These are phyloP conservation scores for Drosophila diplacantha DNA, from an alignment of 2,888 invertebrate species.

Conservation along the genomic window DNA sequence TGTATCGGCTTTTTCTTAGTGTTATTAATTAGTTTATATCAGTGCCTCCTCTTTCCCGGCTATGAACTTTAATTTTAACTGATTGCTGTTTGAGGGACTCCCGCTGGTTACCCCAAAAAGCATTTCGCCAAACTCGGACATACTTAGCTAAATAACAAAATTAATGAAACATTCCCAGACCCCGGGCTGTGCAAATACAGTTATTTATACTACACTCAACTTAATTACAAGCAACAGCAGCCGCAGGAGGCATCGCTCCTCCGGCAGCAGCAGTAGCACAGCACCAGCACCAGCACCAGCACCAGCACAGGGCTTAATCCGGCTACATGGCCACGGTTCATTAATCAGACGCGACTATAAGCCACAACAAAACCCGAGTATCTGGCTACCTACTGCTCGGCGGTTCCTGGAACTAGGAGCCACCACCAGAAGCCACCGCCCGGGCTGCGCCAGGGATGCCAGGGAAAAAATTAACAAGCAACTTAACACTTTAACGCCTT, in stretches of 20 bases:
- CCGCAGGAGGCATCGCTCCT: constrained; percentile 44
- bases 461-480: constrained; percentile 70
- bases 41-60: background rate
- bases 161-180: constrained; percentile 66
- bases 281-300: constrained; percentile 17
- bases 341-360: constrained; percentile 69
- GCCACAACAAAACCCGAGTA: constrained; percentile 63
- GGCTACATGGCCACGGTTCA: constrained; percentile 68
- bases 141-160: constrained; percentile 68
- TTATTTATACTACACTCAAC: constrained; percentile 71
- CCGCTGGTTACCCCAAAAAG: constrained; percentile 15
- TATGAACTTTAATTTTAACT: constrained; percentile 14
- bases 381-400: constrained; percentile 27
- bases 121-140: constrained; percentile 55
- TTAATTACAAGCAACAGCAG: constrained; percentile 62
- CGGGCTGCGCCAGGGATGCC: constrained; percentile 17
- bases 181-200: constrained; percentile 55
- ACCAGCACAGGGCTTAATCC: constrained; percentile 56
- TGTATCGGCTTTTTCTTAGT: background rate
- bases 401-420: constrained; percentile 20
- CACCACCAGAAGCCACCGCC: constrained; percentile 11
- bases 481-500: constrained; percentile 73
- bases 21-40: constrained; percentile 15
- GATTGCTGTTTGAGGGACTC: constrained; percentile 22
- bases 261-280: constrained; percentile 18